Percentiles rank a stretch among this genome's conserved stretches.
phyloP scores from a whole-genome alignment of 2,888 invertebrate species.

The Sialis lutaria region DNA sequence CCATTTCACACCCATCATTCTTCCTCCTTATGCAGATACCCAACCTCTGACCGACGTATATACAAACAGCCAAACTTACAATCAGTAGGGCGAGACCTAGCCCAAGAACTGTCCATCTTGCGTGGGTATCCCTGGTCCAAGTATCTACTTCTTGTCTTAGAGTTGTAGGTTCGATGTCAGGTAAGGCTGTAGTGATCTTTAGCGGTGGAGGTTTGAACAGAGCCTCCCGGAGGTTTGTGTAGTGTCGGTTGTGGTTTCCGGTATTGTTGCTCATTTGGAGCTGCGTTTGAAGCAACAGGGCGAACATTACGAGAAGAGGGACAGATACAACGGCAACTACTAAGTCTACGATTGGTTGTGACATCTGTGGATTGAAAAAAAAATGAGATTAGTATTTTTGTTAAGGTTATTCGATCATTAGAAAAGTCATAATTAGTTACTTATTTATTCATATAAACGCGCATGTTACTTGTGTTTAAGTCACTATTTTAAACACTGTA shows the following conservation, averaged over 20 bases:
- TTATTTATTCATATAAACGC: too few relatives aligned
- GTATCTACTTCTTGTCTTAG: background rate
- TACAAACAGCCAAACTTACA: conserved; percentile 25
- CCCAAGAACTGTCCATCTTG: conserved; percentile 25
- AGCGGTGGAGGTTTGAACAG: background rate
- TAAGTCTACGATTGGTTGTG: conserved; percentile 2
- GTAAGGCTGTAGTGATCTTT: background rate
- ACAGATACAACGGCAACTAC: conserved; percentile 1
- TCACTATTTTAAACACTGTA: too few relatives aligned
- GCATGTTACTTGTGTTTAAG: too few relatives aligned
- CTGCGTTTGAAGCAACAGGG: background rate
- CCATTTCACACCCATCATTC: conserved; percentile 7
- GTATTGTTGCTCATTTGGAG: background rate
- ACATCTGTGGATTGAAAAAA: background rate
- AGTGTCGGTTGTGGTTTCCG: background rate
- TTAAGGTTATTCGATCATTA: background rate
- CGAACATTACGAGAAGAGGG: conserved; percentile 1
- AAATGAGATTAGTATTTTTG: background rate
- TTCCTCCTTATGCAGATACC: conserved; percentile 28
- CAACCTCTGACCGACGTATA: conserved; percentile 28
- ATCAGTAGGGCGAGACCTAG: conserved; percentile 25
- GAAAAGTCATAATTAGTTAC: too few relatives aligned
- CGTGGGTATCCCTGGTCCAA: background rate
- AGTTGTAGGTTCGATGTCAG: background rate
- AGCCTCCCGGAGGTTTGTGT: background rate